Conservation (phyloP, 1,140 invertebrate species). For the Radopholus similis region DNA sequence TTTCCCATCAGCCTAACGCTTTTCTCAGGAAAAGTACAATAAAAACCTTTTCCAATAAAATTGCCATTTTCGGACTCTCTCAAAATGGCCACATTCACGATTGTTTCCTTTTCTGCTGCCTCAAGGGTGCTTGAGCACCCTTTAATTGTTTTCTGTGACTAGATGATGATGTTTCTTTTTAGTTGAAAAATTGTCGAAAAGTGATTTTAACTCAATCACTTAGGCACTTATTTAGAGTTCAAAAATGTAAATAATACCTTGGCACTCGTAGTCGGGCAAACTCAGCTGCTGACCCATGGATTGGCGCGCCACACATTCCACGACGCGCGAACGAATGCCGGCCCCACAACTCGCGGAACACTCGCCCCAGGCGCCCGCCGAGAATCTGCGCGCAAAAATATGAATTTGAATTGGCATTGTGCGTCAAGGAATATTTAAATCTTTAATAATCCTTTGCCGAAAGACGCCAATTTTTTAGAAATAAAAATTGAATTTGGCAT, state of each 20-base stretch:
- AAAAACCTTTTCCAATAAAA: no score
- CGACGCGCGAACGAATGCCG: slow-evolving; percentile 67
- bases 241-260: slow-evolving; percentile 28
- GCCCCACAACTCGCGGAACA: slow-evolving; percentile 73
- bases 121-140: not conserved
- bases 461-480: not conserved
- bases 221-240: slow-evolving; percentile 5
- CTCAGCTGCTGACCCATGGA: slow-evolving; percentile 39
- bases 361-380: slow-evolving; percentile 73
- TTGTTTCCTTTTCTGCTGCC: not conserved
- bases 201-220: not conserved
- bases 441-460: not conserved
- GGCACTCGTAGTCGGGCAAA: slow-evolving; percentile 54
- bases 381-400: slow-evolving; percentile 32
- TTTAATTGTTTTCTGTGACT: no score
- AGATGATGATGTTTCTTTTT: no score
- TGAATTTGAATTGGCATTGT: not conserved
- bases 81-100: not conserved
- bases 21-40: not conserved
- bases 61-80: not conserved
- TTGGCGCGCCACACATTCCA: slow-evolving; percentile 69
- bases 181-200: slow-evolving; percentile 1
- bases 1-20: not conserved
- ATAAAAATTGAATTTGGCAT: not conserved
- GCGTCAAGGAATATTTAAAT: not conserved